A percentile compares a stretch with the other conserved stretches of the same genome.
phyloP scores from a whole-genome alignment of 2,888 invertebrate species.

The Archips xylosteana region DNA sequence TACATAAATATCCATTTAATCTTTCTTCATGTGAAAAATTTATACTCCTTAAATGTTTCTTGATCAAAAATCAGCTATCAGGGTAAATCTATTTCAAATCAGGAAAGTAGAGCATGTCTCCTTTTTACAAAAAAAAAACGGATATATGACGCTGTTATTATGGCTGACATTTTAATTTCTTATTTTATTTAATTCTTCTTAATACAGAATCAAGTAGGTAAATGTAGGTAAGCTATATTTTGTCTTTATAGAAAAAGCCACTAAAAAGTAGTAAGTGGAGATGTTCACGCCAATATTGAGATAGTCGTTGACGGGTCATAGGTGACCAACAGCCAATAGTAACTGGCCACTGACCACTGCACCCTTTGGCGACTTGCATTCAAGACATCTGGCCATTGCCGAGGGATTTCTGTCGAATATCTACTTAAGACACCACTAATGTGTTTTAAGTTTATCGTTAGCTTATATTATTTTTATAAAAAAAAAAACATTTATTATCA shows the following conservation, averaged over 20 bases:
- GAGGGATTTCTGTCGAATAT: constrained; percentile 39
- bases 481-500: too few species aligned
- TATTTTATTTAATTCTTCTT: too few species aligned
- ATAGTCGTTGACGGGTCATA: constrained; percentile 74
- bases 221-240: not conserved
- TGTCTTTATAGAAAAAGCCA: not conserved
- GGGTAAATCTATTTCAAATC: too few species aligned
- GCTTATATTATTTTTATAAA: too few species aligned
- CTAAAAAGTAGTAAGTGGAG: not conserved
- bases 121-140: too few species aligned
- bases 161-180: too few species aligned
- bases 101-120: too few species aligned
- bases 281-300: constrained; percentile 44
- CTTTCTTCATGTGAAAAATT: too few species aligned
- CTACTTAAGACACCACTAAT: constrained; percentile 43
- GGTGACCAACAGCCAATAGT: constrained; percentile 75
- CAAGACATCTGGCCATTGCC: constrained; percentile 33
- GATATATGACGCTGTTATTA: too few species aligned
- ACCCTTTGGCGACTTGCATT: constrained; percentile 72
- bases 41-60: too few species aligned
- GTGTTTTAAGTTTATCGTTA: not conserved
- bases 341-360: constrained; percentile 48
- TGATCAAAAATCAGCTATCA: too few species aligned
- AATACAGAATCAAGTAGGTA: not conserved
- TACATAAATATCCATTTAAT: too few species aligned